Base-by-base conservation (phyloP, 64 coral and sea anemone species). In the Anthopleura sola region DNA sequence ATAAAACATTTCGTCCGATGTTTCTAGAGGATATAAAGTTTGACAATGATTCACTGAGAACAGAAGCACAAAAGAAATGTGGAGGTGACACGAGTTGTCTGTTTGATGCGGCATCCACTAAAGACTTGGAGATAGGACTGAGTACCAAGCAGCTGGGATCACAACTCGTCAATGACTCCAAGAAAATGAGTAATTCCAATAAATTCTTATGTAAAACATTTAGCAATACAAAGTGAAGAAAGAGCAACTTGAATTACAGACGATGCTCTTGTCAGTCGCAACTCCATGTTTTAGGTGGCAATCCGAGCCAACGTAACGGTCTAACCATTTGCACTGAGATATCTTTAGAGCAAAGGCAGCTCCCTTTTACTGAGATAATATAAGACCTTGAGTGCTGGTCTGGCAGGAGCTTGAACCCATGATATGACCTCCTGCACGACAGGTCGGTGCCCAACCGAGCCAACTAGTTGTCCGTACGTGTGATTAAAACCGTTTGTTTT, bases 31-130 rank as follows among this genome's bases (percentile, higher is more conserved):
- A 87, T 1, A 24, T 87, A 6, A 87, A 28, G 32, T 86, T 38
- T 38, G 12, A 24, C 2, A 75, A 86, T 37, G 46, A 49, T 47
- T 26, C 36, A 17, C 21, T 86, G 39, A 51, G 14, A 75, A 21
- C 2, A 33, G 29, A n/a, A 33, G 84, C 84, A 46, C 24, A 86
- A 75, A n/a, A 5, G 1, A 10, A 40, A n/a, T 86, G 84, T 33
- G 24, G 49, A 13, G 66, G 68, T 24, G 84, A 86, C 48, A 0
- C 38, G 7, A 71, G 46, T 16, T 86, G 84, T 47, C 11, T 86
- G 84, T 86, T 86, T 49, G 84, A 86, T 12, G 84, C 60, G 37
- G 84, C 84, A 15, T 86, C 84, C 7, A 86, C 84, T 15, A n/a
- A 33, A 26, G 84, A 86, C 40, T 2, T 86, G 37, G 37, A 38